Evolutionary conservation across 2,797 vertebrate genomes (phyloP).

Genomic region (Xiphophorus birchmanni): DNA sequence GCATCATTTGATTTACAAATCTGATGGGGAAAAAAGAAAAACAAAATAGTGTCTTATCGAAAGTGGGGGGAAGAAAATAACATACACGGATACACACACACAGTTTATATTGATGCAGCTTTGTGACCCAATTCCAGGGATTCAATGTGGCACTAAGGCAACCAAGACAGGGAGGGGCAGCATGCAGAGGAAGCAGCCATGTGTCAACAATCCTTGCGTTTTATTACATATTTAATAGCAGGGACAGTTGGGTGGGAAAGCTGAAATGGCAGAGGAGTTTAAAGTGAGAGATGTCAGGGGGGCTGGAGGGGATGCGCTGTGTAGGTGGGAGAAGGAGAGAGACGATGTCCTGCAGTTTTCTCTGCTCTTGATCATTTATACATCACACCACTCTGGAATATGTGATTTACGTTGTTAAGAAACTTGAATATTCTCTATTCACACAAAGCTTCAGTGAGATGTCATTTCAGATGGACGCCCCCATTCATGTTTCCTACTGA

Average conservation of each 20-base stretch:
- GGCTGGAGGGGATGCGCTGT: constrained; percentile 24
- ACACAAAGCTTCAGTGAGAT: constrained; percentile 56
- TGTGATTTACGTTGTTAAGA: constrained; percentile 24
- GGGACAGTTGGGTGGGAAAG: constrained; percentile 43
- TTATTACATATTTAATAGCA: constrained; percentile 71
- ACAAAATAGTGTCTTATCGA: constrained; percentile 23
- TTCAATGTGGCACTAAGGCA: constrained; percentile 43
- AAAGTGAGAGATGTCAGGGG: constrained; percentile 13
- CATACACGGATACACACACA: constrained; percentile 18
- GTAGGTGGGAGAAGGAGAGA: constrained; percentile 47
- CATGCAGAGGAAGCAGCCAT: constrained; percentile 33
- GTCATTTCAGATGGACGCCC: constrained; percentile 45
- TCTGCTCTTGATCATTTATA: constrained; percentile 75
- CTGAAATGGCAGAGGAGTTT: constrained; percentile 8
- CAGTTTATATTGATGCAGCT: constrained; percentile 48
- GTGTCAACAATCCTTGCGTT: constrained; percentile 66
- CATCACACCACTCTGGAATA: constrained; percentile 58
- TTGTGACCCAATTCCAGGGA: constrained; percentile 66
- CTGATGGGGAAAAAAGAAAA: constrained; percentile 13
- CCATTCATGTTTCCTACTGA: constrained; percentile 44
- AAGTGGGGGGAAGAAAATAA: constrained; percentile 9
- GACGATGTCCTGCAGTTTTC: constrained; percentile 68
- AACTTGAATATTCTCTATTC: constrained; percentile 29
- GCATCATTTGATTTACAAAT: constrained; percentile 36
- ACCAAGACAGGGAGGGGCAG: constrained; percentile 49